Base-by-base conservation (phyloP, 1,140 invertebrate genomes). In the Dinothrombium tinctorium region DNA sequence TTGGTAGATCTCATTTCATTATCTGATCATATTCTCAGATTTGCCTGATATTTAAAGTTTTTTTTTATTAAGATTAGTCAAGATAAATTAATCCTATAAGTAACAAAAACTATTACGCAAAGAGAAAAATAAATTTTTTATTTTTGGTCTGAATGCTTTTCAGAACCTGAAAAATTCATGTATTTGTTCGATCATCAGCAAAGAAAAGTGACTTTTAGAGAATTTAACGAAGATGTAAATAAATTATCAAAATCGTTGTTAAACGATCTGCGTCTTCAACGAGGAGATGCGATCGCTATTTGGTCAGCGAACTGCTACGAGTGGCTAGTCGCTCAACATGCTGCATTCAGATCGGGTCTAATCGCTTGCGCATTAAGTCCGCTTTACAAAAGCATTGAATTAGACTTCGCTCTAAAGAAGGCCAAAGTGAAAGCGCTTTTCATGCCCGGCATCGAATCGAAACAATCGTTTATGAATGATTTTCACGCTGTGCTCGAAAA, bases 341-440 rank as follows among this genome's bases (percentile, higher is more conserved):
- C 46, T 20, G 48, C 45, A 11, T 17, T 29, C 17, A 9, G 17
- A 11, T 7, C 46, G 11, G 46, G 46, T 1, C 31, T 29, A 21
- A 23, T 47, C 31, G 33, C 41, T 2, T 39, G 23, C 21, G 40
- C 46, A n/a, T 20, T 48, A 21, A 48, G 46, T 40, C 46, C 46
- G 14, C 37, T 36, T 26, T 46, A 48, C 31, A 48, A 42, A 25
- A 9, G 12, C 23, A 7, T 37, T 7, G 46, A 48, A 25, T 31
- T 48, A 4, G 43, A 33, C 24, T 48, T 38, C 43, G 39, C 29
- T 15, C 9, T 48, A 3, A 24, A 22, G n/a, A 46, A 47, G 33
- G 32, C 25, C 1, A 8, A 46, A 24, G 24, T 38, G 8, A 48
- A 48, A 36, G 38, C 29, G n/a, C 21, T 48, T 14, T 48, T 48